Conservation (phyloP, 2,113 vertebrate species). For the Thalassarche chlororhynchos region DNA sequence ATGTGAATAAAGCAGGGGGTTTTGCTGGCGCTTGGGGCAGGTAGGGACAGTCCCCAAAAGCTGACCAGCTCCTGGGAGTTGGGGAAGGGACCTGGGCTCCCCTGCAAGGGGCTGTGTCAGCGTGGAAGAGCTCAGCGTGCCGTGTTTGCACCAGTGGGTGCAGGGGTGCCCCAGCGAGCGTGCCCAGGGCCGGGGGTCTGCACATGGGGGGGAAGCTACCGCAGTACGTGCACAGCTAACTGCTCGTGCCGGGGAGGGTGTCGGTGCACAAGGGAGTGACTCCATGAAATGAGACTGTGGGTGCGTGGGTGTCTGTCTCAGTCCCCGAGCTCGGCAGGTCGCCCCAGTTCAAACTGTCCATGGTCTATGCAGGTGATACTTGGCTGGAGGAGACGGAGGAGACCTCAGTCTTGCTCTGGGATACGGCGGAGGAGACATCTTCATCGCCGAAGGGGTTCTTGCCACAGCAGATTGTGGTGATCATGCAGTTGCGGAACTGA, state of each 20-base stretch:
- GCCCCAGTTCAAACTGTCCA: slow-evolving; percentile 48
- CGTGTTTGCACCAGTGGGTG: neutral
- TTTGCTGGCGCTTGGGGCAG: neutral
- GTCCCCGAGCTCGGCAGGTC: neutral
- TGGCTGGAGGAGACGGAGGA: slow-evolving; percentile 78
- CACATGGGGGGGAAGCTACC: fast-evolving
- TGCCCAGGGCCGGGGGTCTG: neutral
- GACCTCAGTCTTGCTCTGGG: slow-evolving; percentile 85
- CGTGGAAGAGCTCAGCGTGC: neutral
- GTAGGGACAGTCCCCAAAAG: neutral
- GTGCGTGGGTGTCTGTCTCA: neutral
- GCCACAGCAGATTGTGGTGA: slow-evolving; percentile 82
- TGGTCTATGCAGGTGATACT: slow-evolving; percentile 69
- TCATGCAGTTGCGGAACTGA: slow-evolving; percentile 87
- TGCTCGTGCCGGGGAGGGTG: neutral
- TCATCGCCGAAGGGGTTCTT: slow-evolving; percentile 80
- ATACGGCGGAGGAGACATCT: slow-evolving; percentile 72
- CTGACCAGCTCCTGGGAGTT: neutral
- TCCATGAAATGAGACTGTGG: neutral
- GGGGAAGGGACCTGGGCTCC: neutral
- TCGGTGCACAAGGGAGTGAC: neutral
- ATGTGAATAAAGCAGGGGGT: neutral
- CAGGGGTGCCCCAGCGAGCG: neutral
- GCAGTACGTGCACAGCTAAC: neutral
- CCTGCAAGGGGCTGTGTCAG: neutral